Conservation (phyloP, 1,140 invertebrate species). For the Euura saliciscinereae region DNA sequence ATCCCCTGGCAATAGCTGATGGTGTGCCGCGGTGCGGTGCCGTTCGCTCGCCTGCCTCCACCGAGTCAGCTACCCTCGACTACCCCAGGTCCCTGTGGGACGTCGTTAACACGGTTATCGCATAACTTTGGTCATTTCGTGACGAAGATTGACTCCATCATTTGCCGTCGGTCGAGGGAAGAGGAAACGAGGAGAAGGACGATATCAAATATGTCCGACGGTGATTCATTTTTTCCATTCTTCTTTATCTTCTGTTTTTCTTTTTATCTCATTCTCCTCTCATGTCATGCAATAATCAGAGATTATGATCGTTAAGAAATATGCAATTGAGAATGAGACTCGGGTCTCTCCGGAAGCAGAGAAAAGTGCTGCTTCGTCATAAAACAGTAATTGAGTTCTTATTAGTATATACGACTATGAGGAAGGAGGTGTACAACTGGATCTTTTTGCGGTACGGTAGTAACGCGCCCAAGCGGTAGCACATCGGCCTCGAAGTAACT, state of each 20-base stretch:
- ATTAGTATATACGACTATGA: background rate
- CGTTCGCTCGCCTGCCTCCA: background rate
- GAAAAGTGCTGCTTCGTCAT: background rate
- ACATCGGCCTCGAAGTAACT: too few relatives aligned
- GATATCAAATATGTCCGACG: too few relatives aligned
- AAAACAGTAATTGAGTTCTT: slow-evolving; percentile 3
- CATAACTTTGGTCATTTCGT: slow-evolving; percentile 5
- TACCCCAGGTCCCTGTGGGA: background rate
- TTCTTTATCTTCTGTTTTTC: too few relatives aligned
- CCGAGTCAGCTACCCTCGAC: slow-evolving; percentile 6
- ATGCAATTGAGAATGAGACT: too few relatives aligned
- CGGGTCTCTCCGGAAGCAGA: background rate
- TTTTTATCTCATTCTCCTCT: too few relatives aligned
- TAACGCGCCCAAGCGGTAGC: too few relatives aligned
- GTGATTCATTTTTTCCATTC: too few relatives aligned
- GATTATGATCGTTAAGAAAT: too few relatives aligned
- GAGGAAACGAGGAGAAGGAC: background rate
- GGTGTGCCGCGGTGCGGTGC: background rate
- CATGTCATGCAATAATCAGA: too few relatives aligned
- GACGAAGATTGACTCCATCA: slow-evolving; percentile 7
- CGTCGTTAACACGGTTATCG: slow-evolving; percentile 6
- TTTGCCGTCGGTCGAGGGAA: background rate
- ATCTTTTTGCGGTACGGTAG: background rate
- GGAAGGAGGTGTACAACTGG: background rate
- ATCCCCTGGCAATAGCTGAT: background rate